Evolutionary conservation across 1,140 invertebrate genomes (phyloP), one percentile per base, ranked within the genome.

Genomic region (Pectinophora gossypiella): DNA sequence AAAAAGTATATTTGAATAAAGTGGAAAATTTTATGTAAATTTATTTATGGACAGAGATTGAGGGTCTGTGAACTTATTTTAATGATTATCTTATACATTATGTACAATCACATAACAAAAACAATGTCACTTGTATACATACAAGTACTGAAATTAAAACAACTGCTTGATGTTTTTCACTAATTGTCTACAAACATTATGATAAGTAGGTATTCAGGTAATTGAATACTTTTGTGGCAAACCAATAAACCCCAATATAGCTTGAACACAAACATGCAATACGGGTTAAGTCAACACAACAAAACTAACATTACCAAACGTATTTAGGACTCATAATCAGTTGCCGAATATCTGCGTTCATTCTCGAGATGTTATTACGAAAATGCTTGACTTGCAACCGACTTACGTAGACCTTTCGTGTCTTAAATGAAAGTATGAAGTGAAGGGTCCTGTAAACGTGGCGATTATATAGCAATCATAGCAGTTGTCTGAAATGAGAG

Each of bases 401-500:
- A 44, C 59, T 16, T 59, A 54, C 32, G 20, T 45, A 50, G 70
- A 69, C n/a, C 64, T 53, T 0, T 35, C 18, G 19, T 23, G 51
- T 19, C 56, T 50, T 12, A 38, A 18, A 43, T 7, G 32, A 16
- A 45, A 43, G 40, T 3, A 40, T 49, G 55, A 35, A 56, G 22
- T 43, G 36, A 51, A 57, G 48, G 60, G 46, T 67, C 61, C 61
- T 38, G 23, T 53, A 58, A 65, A 32, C 48, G 48, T 59, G 71
- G 65, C 54, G 66, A 79, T 84, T 79, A 75, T 73, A 69, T 64
- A 74, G 72, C 76, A 85, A 85, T 88, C 84, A 81, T 76, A 76
- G 78, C 80, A 76, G 78, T 82, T 78, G 78, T 70, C 63, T 85
- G 77, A 76, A 85, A 88, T 86, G 84, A 87, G 82, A 80, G 83